phyloP scores from a whole-genome alignment of 2,113 vertebrate species.

The Vidua macroura region DNA sequence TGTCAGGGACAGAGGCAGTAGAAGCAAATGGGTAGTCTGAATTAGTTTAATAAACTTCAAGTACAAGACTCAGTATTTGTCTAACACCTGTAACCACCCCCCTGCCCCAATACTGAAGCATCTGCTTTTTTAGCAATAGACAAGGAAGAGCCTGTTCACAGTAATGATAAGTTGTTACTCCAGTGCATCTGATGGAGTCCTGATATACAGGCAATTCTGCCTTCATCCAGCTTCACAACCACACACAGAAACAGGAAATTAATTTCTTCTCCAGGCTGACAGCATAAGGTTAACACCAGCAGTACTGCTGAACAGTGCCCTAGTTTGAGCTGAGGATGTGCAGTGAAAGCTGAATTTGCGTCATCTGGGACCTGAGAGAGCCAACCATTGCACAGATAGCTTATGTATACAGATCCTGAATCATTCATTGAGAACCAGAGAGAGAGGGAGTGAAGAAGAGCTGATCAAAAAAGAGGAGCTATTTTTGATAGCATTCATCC shows the following conservation, averaged over 20 bases:
- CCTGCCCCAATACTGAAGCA: not conserved
- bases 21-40: not conserved
- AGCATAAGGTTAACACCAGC: conserved; percentile 40
- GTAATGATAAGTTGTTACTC: not conserved
- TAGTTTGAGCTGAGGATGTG: conserved; percentile 54
- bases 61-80: not conserved
- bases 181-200: not conserved
- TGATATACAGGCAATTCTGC: not conserved
- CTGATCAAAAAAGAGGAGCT: conserved; percentile 25
- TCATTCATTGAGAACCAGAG: conserved; percentile 57
- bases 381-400: conserved; percentile 3
- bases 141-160: not conserved
- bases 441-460: not conserved
- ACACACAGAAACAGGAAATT: not conserved
- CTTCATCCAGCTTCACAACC: not conserved
- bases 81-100: not conserved
- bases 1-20: not conserved
- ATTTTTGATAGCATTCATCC: conserved; percentile 14
- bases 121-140: not conserved
- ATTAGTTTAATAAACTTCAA: not conserved
- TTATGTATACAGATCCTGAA: conserved; percentile 52
- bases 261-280: not conserved
- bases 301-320: conserved; percentile 36
- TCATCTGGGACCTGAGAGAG: conserved; percentile 57
- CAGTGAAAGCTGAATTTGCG: conserved; percentile 44